Base-by-base conservation (phyloP, 2,797 vertebrate genomes). In the Pelochelys cantorii region DNA sequence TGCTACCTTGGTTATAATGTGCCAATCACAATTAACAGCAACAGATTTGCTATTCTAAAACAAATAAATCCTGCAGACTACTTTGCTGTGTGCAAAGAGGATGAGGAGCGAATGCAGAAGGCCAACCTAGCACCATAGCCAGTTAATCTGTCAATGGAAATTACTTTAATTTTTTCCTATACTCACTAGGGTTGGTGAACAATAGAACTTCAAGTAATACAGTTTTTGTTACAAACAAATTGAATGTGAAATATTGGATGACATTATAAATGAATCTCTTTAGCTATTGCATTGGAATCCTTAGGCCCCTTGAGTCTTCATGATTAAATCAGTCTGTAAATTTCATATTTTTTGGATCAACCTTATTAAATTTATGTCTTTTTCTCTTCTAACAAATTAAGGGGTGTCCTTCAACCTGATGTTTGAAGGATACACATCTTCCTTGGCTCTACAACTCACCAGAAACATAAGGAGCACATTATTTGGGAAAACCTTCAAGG, bases 71-170 rank as follows among this genome's bases (percentile, higher is more conserved):
- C 84, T 90, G 90, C 34, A 86, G 82, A 96, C 54, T 96, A 90
- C 68, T 78, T 84, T 93, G 90, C 84, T 96, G 89, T 95, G 89
- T 94, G 91, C 93, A 96, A 95, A 95, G 68, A 52, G 94, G 85
- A 90, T 87, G 93, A 93, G 78, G 94, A 97, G 37, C 90, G 74
- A 97, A 96, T 83, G 81, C 60, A 97, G 94, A 96, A 96, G 90
- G 78, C 31, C 94, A 95, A 96, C 90, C 91, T 93, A 91, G 75
- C 82, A 95, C 92, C 96, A 90, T 90, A 90, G 90, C 83, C 91
- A 92, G 95, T 95, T 94, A 97, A 87, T 84, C 94, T 98, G 97
- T 98, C 98, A 97, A 79, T 96, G 91, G 92, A 97, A 97, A 98
- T 98, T 95, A 98, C 85, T 96, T 97, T 96, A 89, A 85, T 96